Evolutionary conservation across 2,797 vertebrate species (phyloP), one percentile per base, ranked within the genome.

Genomic region (Parambassis ranga): DNA sequence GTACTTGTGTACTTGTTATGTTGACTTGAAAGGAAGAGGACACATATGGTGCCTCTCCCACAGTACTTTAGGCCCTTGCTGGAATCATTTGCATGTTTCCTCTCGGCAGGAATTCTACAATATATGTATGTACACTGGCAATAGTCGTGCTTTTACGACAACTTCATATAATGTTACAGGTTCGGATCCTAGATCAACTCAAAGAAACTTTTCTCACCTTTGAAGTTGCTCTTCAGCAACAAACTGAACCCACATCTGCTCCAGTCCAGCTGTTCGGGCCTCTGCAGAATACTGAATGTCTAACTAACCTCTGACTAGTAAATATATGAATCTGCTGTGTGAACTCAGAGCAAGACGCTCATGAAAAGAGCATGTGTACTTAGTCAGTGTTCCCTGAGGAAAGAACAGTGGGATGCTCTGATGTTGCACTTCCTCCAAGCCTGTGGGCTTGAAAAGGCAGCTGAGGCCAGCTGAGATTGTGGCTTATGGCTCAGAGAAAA

Each of bases 361-460:
- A 2, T 59, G 30, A 58, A 22, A 42, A 56, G 42, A 55, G 32
- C 61, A 28, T 19, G 33, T 4, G 3, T 10, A 5, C 19, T 28
- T 6, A 0, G 13, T 22, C 11, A 7, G 27, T 0, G 0, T 19
- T 64, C 36, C 63, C 68, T 6, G n/a, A 30, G 53, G 49, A 49
- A 27, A 42, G 47, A 67, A 13, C 41, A 33, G 43, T 4, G 23
- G 2, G 19, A 47, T 32, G 35, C 57, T 74, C 37, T 47, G 57
- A 74, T 77, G 60, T 10, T 63, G 32, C 49, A 46, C 51, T 64
- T 70, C 67, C 42, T 57, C 16, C 23, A 26, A 43, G 63, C 50
- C 64, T 10, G 10, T 3, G 11, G 41, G 58, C 70, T 62, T 8
- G 15, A 1, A 30, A 37, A 66, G 48, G 41, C 65, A 48, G 62